Evolutionary conservation across 2,113 vertebrate genomes (phyloP).

Genomic region (Bubo scandiacus): DNA sequence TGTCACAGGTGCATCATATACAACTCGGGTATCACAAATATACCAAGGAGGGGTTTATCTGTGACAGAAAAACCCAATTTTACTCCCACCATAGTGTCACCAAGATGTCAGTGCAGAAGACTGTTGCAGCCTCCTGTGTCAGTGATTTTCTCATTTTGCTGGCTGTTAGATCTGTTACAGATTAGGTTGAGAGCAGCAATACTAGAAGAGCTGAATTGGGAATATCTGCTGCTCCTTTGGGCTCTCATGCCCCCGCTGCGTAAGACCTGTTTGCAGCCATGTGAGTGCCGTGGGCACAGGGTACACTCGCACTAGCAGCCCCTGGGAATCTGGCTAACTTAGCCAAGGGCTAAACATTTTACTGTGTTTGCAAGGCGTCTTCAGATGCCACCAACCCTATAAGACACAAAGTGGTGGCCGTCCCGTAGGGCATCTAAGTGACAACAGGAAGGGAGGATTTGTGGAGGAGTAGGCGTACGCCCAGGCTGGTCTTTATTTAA

Average conservation of each 20-base stretch:
- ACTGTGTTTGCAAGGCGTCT: neutral
- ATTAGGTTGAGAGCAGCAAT: neutral
- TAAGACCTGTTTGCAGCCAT: neutral
- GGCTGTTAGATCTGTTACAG: neutral
- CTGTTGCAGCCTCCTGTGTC: neutral
- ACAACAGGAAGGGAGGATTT: neutral
- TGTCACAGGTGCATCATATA: neutral
- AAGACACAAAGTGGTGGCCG: neutral
- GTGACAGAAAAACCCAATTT: neutral
- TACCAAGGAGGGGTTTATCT: neutral
- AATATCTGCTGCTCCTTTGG: neutral
- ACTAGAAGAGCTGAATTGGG: neutral
- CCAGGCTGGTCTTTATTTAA: neutral
- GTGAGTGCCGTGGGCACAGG: accelerated
- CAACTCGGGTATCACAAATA: neutral
- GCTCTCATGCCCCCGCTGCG: accelerated
- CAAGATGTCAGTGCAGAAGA: neutral
- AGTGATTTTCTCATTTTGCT: neutral
- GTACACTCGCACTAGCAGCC: accelerated
- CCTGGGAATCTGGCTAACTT: neutral
- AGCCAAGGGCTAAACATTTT: neutral
- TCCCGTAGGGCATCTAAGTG: neutral
- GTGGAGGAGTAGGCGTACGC: accelerated
- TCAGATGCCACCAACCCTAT: neutral
- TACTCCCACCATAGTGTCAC: neutral